Percentiles rank a stretch among this genome's conserved stretches.
Conservation (phyloP, 1,140 invertebrate species). For the Contarinia nasturtii region DNA sequence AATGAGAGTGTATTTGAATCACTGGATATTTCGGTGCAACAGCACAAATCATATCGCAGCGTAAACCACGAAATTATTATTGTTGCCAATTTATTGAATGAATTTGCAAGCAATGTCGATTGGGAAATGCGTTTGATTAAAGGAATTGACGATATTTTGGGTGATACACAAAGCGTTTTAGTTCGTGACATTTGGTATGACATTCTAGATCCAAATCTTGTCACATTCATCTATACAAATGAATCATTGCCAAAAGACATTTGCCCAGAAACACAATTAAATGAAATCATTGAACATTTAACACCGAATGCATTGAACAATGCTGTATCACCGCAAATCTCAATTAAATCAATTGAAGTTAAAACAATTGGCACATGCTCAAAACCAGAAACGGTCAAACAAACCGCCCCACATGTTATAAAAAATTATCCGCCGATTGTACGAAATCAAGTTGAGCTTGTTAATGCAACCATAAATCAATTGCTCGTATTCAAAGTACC, state of each 20-base stretch:
- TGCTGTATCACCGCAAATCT: conserved; percentile 38
- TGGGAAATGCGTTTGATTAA: conserved; percentile 51
- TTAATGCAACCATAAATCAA: conserved; percentile 60
- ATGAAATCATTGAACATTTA: conserved; percentile 30
- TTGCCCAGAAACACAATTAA: conserved; percentile 54
- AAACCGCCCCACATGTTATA: conserved; percentile 26
- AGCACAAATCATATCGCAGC: conserved; percentile 51
- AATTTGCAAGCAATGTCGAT: conserved; percentile 40
- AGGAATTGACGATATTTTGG: conserved; percentile 16
- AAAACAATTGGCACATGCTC: conserved; percentile 42
- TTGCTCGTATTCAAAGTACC: conserved; percentile 62
- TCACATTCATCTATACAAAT: conserved; percentile 70
- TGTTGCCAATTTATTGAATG: conserved; percentile 33
- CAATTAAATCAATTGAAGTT: conserved; percentile 38
- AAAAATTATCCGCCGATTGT: conserved; percentile 53
- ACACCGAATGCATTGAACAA: conserved; percentile 31
- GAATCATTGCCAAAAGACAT: conserved; percentile 56
- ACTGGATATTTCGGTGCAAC: conserved; percentile 62
- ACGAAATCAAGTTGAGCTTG: conserved; percentile 64
- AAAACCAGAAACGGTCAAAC: conserved; percentile 15
- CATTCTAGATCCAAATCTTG: conserved; percentile 24
- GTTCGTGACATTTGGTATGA: conserved; percentile 17
- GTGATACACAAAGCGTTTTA: conserved; percentile 12
- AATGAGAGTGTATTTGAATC: conserved; percentile 46
- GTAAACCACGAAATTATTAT: conserved; percentile 68